Percentiles rank a stretch among this genome's conserved stretches.
Evolutionary conservation across 2,113 vertebrate species (phyloP).

Genomic region (Cyanoramphus novaezelandiae): DNA sequence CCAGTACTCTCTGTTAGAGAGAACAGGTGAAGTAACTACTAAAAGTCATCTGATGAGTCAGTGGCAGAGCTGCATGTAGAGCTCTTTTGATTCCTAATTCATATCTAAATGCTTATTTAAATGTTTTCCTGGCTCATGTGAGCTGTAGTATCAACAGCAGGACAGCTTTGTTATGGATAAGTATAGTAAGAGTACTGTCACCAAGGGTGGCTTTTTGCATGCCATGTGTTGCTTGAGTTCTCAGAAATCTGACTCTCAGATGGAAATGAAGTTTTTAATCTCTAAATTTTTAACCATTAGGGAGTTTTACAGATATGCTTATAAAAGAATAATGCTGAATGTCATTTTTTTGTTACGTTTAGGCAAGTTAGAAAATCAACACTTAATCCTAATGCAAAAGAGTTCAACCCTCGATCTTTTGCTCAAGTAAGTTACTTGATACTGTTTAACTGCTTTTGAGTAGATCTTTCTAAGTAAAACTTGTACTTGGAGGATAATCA

Average conservation of each 20-base stretch:
- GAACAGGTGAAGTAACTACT: not conserved
- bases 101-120: not conserved
- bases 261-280: not conserved
- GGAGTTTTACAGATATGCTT: not conserved
- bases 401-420: conserved; percentile 95
- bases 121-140: not conserved
- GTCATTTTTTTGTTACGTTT: conserved; percentile 6
- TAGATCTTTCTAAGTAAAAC: not conserved
- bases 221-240: not conserved
- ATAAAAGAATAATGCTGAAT: not conserved
- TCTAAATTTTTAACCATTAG: not conserved
- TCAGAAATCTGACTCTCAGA: not conserved
- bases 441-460: not conserved
- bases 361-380: conserved; percentile 99
- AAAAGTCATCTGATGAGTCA: not conserved
- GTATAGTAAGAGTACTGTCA: not conserved
- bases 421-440: conserved; percentile 83
- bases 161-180: not conserved
- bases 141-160: not conserved
- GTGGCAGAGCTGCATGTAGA: not conserved
- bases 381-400: conserved; percentile 96
- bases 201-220: not conserved
- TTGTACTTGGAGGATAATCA: not conserved
- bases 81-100: not conserved
- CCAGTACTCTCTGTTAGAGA: not conserved